Conservation (phyloP, 2,797 vertebrate genomes). For the Ctenopoma kingsleyae region DNA sequence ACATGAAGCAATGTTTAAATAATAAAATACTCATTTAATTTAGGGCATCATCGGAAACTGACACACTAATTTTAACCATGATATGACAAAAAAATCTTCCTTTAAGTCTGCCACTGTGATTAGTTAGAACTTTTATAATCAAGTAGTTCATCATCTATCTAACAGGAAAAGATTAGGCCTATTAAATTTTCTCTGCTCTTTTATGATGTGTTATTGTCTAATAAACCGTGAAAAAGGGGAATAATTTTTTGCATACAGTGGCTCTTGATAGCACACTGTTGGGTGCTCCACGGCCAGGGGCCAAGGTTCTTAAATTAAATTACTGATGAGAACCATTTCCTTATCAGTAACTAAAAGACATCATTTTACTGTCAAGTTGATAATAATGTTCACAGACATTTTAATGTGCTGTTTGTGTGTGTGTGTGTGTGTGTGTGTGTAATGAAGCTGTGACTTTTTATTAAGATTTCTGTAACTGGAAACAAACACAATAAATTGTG, state of each 20-base stretch:
- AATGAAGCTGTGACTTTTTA: neutral
- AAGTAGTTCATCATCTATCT: conserved; percentile 70
- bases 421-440: neutral
- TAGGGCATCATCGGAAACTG: conserved; percentile 18
- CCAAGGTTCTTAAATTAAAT: conserved; percentile 81
- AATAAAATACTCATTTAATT: conserved; percentile 21
- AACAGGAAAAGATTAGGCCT: conserved; percentile 71
- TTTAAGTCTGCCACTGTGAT: conserved; percentile 42
- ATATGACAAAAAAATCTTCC: conserved; percentile 8
- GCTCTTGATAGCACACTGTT: conserved; percentile 67
- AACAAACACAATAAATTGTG: no score
- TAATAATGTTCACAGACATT: conserved; percentile 59
- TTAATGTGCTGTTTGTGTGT: conserved; percentile 24
- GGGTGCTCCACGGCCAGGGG: conserved; percentile 70
- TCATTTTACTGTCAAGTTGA: conserved; percentile 64
- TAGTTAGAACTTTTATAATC: conserved; percentile 61
- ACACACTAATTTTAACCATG: conserved; percentile 23
- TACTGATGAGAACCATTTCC: conserved; percentile 80
- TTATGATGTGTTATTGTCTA: conserved; percentile 79
- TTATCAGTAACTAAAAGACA: conserved; percentile 72
- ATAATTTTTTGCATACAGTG: conserved; percentile 62
- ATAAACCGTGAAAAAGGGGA: conserved; percentile 74
- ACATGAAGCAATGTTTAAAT: conserved; percentile 34
- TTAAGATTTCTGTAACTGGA: no score
- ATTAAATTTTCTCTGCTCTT: conserved; percentile 79